Evolutionary conservation across 2,113 vertebrate species (phyloP).

Genomic region (Pollimyrus isidori): DNA sequence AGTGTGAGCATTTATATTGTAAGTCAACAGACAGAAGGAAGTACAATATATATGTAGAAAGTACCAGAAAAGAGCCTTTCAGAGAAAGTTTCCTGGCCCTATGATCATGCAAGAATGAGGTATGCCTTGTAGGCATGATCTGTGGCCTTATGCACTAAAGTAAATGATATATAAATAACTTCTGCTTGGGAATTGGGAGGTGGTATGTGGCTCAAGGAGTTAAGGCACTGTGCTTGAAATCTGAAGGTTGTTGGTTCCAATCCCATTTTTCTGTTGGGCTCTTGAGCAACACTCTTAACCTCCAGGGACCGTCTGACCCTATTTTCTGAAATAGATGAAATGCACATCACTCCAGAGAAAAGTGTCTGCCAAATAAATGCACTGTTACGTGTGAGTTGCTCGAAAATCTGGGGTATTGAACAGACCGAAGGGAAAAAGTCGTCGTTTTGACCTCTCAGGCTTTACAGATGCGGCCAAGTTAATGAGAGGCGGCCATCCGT

Average conservation of each 20-base stretch:
- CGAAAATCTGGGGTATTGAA: not conserved
- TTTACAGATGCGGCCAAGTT: not conserved
- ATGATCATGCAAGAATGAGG: not conserved
- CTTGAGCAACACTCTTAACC: not conserved
- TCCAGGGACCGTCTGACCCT: not conserved
- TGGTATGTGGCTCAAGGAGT: not conserved
- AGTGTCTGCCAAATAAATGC: not conserved
- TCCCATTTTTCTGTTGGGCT: not conserved
- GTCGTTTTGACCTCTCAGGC: not conserved
- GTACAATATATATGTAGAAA: not conserved
- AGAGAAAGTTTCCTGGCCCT: not conserved
- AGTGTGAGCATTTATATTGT: not conserved
- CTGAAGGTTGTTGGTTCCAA: not conserved
- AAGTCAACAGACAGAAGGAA: not conserved
- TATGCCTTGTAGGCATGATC: not conserved
- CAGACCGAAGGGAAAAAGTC: not conserved
- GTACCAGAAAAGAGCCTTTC: not conserved
- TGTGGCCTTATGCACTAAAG: not conserved
- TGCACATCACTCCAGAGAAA: not conserved
- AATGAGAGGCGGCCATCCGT: not conserved
- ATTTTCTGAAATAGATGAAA: not conserved
- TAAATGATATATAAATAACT: not conserved
- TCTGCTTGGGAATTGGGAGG: not conserved
- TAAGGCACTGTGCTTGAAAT: not conserved
- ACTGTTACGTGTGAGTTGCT: not conserved